Conservation (phyloP, 2,888 invertebrate species). For the Drosophila suboccidentalis region DNA sequence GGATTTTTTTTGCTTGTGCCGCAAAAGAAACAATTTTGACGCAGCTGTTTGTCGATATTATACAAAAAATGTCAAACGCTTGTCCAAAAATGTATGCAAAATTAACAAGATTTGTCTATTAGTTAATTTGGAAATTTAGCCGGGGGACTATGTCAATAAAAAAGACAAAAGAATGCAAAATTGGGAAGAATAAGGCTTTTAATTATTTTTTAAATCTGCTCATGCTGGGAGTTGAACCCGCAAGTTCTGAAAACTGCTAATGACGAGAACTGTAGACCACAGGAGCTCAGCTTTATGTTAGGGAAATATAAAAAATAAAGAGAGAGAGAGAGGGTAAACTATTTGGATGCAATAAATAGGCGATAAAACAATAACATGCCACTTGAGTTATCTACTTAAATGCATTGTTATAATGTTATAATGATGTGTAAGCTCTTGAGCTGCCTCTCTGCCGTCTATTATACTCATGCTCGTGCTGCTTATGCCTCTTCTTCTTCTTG, state of each 20-base stretch:
- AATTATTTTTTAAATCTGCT: too few relatives aligned
- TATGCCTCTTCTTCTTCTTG: slow-evolving; percentile 11
- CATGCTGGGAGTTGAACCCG: too few relatives aligned
- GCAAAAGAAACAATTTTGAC: slow-evolving; percentile 19
- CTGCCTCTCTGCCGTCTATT: slow-evolving; percentile 23
- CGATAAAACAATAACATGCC: slow-evolving; percentile 58
- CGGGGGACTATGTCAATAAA: slow-evolving; percentile 5
- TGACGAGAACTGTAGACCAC: too few relatives aligned
- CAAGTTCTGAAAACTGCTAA: too few relatives aligned
- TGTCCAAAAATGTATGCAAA: slow-evolving; percentile 27
- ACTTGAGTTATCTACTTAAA: slow-evolving; percentile 52
- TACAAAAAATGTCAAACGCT: slow-evolving; percentile 31
- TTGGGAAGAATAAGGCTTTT: background rate
- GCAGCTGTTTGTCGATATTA: slow-evolving; percentile 59
- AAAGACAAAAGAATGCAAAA: slow-evolving; percentile 24
- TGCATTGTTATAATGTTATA: slow-evolving; percentile 64
- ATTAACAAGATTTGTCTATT: slow-evolving; percentile 24
- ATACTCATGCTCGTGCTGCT: slow-evolving; percentile 39
- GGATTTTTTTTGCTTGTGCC: slow-evolving; percentile 47
- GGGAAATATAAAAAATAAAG: too few relatives aligned
- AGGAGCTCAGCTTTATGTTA: background rate
- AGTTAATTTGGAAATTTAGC: slow-evolving; percentile 24
- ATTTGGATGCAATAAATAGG: slow-evolving; percentile 45
- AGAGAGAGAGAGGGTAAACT: background rate
- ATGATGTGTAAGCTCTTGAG: slow-evolving; percentile 72